Conservation (phyloP, 2,888 invertebrate genomes). For the Cheilosia vernalis region DNA sequence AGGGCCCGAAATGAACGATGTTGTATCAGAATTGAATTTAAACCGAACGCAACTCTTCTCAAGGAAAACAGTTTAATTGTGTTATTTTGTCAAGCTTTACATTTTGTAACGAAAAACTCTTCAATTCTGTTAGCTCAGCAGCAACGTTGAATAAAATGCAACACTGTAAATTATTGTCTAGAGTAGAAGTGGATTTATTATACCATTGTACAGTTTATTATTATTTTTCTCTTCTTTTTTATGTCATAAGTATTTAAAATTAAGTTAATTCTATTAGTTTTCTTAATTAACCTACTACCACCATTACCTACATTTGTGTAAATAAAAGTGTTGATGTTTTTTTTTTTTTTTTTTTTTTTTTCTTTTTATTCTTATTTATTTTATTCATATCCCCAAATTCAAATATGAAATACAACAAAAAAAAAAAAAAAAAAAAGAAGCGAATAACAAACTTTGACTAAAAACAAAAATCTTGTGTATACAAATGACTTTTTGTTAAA, state of each 20-base stretch:
- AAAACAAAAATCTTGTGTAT: slow-evolving; percentile 56
- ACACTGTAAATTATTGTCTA: slow-evolving; percentile 44
- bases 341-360: background rate
- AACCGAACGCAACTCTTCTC: too few species aligned
- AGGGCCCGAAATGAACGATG: background rate
- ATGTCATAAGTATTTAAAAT: slow-evolving; percentile 52
- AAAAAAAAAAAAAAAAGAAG: slow-evolving; percentile 3
- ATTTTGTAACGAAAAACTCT: background rate
- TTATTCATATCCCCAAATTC: slow-evolving; percentile 42
- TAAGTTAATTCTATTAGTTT: slow-evolving; percentile 33
- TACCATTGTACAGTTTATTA: slow-evolving; percentile 53
- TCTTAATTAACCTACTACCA: slow-evolving; percentile 11
- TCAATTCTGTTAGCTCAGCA: background rate
- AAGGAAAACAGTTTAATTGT: background rate
- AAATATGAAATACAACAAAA: slow-evolving; percentile 22
- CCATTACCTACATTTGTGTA: slow-evolving; percentile 23
- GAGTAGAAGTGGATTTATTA: slow-evolving; percentile 13
- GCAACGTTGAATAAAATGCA: slow-evolving; percentile 9
- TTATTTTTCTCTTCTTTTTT: slow-evolving; percentile 22
- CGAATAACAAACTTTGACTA: slow-evolving; percentile 38
- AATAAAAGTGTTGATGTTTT: slow-evolving; percentile 2
- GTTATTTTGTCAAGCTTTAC: background rate
- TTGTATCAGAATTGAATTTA: too few species aligned
- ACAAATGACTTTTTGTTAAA: slow-evolving; percentile 54
- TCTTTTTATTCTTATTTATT: slow-evolving; percentile 20